phyloP scores from a whole-genome alignment of 2,113 vertebrate species.

The Mustela lutreola region DNA sequence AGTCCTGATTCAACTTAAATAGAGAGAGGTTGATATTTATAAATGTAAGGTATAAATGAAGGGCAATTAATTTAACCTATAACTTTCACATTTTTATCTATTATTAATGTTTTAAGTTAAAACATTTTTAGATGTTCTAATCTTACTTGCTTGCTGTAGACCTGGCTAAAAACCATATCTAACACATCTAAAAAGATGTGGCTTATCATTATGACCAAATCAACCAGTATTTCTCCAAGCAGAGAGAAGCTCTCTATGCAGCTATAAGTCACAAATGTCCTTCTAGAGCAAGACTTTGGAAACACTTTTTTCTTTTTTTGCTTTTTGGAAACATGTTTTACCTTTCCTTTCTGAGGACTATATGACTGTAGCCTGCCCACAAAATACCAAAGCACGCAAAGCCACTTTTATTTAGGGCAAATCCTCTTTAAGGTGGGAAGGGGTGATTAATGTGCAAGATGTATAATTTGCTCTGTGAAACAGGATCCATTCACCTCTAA shows the following conservation, averaged over 20 bases:
- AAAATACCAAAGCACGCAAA: not conserved
- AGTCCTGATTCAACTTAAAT: conserved; percentile 3
- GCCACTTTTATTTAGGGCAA: not conserved
- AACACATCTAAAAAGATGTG: not conserved
- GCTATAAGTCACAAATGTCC: not conserved
- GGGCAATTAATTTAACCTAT: conserved; percentile 22
- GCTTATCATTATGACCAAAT: not conserved
- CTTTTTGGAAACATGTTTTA: not conserved
- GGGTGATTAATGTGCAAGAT: not conserved
- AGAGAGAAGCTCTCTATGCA: not conserved
- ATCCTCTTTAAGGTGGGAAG: not conserved
- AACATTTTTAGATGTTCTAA: not conserved
- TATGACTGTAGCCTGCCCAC: not conserved
- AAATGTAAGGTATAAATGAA: conserved; percentile 4
- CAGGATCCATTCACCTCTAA: not conserved
- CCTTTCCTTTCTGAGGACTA: not conserved
- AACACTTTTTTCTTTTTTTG: not conserved
- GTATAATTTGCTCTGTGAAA: not conserved
- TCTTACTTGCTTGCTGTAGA: not conserved
- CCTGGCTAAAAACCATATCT: not conserved
- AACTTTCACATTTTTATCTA: not conserved
- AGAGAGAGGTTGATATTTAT: conserved; percentile 1
- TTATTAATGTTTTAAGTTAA: conserved; percentile 33
- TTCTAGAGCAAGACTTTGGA: not conserved
- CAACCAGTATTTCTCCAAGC: not conserved